Evolutionary conservation across 2,113 vertebrate species (phyloP).

Genomic region (Enhydra lutris): DNA sequence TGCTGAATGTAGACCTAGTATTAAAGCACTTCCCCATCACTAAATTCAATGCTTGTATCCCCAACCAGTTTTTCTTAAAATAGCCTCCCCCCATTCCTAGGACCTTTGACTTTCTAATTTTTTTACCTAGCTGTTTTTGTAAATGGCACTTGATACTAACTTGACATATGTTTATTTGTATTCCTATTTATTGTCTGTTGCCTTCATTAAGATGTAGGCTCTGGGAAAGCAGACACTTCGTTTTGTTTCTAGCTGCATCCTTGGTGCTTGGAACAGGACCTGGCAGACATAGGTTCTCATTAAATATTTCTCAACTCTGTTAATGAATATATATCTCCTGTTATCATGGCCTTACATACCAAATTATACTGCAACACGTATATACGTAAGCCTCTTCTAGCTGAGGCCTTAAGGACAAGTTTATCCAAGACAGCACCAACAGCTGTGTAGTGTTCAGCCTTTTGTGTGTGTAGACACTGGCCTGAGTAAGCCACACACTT

Average conservation of each 20-base stretch:
- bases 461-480: background rate
- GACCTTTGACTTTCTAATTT: background rate
- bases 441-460: background rate
- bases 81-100: background rate
- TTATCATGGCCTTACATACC: background rate
- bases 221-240: background rate
- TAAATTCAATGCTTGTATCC: background rate
- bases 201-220: background rate
- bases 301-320: background rate
- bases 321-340: background rate
- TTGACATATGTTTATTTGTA: background rate
- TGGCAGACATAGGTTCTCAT: background rate
- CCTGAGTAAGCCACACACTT: background rate
- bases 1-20: background rate
- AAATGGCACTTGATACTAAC: background rate
- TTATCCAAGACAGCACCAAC: background rate
- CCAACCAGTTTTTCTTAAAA: background rate
- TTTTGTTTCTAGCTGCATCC: background rate
- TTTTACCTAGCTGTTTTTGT: background rate
- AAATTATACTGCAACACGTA: background rate
- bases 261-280: background rate
- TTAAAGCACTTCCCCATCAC: background rate
- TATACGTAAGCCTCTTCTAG: background rate
- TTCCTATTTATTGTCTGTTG: background rate
- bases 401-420: background rate